These are phyloP conservation scores for Aphidoletes aphidimyza DNA, from an alignment of 2,888 invertebrate genomes.

Conservation along the genomic window DNA sequence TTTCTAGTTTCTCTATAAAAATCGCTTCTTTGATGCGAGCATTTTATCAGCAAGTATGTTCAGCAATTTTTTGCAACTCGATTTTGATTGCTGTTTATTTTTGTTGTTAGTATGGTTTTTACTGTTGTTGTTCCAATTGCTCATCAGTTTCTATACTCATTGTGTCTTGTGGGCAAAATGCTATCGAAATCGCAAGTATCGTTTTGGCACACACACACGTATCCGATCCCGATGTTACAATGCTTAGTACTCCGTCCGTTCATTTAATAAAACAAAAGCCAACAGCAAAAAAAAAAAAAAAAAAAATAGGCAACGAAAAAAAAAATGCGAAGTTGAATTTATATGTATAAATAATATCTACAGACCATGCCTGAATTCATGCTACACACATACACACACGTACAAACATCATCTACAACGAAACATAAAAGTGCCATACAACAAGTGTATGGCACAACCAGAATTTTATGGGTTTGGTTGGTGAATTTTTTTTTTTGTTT, in stretches of 20 bases:
- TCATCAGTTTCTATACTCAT: background rate
- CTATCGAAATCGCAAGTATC: conserved; percentile 37
- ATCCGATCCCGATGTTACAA: background rate
- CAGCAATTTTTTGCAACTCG: background rate
- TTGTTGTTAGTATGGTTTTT: background rate
- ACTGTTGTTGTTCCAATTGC: background rate
- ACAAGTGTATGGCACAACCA: conserved; percentile 29
- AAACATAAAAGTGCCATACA: conserved; percentile 32
- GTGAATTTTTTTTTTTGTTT: background rate
- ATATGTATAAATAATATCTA: background rate
- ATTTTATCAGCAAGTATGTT: background rate
- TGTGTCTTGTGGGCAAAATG: background rate
- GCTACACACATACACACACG: background rate
- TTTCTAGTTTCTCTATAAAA: no score
- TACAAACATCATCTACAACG: no score
- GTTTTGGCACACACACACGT: background rate
- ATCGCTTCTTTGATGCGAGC: background rate
- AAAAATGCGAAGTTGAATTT: conserved; percentile 8
- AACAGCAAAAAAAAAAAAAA: background rate
- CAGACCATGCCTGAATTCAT: background rate
- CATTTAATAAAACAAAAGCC: no score
- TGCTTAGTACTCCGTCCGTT: background rate
- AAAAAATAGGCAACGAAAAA: background rate
- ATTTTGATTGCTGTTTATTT: background rate
- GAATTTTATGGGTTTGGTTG: conserved; percentile 42